phyloP scores from a whole-genome alignment of 2,797 vertebrate species.

The Ciconia nigra region DNA sequence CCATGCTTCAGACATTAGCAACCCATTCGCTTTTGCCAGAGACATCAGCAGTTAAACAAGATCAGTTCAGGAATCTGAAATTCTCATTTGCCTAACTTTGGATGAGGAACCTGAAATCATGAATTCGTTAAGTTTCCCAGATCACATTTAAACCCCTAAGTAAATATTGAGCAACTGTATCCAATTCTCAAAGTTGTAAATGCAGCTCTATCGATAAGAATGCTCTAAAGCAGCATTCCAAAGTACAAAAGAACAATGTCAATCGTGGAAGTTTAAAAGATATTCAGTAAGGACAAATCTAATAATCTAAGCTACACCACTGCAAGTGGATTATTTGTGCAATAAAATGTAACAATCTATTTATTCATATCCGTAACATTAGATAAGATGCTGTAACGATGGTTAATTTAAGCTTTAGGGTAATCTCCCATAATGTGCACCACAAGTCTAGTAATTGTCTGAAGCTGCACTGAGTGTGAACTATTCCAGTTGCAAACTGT shows the following conservation, averaged over 20 bases:
- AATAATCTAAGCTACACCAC: neutral
- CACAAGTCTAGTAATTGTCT: neutral
- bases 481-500: neutral
- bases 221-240: neutral
- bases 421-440: neutral
- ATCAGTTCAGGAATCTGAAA: neutral
- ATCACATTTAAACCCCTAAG: neutral
- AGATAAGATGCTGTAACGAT: neutral
- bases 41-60: neutral
- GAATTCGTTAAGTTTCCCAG: neutral
- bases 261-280: neutral
- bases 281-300: neutral
- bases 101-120: neutral
- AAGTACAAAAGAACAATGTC: neutral
- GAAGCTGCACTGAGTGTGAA: neutral
- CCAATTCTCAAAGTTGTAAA: neutral
- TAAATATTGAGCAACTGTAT: neutral
- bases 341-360: neutral
- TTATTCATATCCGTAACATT: neutral
- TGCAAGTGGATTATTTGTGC: neutral
- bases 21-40: rapidly evolving
- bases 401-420: neutral
- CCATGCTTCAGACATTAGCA: neutral
- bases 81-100: neutral
- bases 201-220: neutral